phyloP scores from a whole-genome alignment of 2,888 invertebrate species.

The Uropetala carovei region DNA sequence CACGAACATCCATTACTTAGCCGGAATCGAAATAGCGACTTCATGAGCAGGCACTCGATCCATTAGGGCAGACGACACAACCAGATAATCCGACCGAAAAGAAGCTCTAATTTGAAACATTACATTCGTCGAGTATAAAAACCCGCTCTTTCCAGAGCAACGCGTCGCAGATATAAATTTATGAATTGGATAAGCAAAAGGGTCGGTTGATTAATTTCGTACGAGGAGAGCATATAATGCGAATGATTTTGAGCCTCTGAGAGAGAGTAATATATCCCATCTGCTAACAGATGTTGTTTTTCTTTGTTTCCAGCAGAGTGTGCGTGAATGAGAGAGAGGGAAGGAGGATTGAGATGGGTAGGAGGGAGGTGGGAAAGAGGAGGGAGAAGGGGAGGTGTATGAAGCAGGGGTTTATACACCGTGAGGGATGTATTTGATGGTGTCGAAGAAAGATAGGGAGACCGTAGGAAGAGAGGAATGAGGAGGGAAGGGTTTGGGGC shows the following conservation, averaged over 20 bases:
- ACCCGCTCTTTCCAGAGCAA: not conserved
- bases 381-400: slow-evolving; percentile 13
- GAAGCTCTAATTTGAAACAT: not conserved
- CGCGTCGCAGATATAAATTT: slow-evolving; percentile 39
- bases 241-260: slow-evolving; percentile 31
- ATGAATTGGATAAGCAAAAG: slow-evolving; percentile 27
- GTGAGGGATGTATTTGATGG: slow-evolving; percentile 64
- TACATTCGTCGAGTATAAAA: slow-evolving; percentile 35
- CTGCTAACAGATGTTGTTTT: slow-evolving; percentile 59
- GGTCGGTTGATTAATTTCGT: slow-evolving; percentile 43
- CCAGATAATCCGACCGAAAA: slow-evolving; percentile 40
- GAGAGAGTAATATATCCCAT: slow-evolving; percentile 41
- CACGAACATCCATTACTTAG: slow-evolving; percentile 51
- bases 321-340: not conserved
- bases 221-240: slow-evolving; percentile 42
- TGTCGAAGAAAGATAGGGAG: slow-evolving; percentile 61
- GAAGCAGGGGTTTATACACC: slow-evolving; percentile 56
- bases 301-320: slow-evolving; percentile 45
- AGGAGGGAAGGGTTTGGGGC: not conserved
- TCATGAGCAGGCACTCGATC: slow-evolving; percentile 29
- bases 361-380: not conserved
- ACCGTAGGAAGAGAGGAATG: not conserved
- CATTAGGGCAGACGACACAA: slow-evolving; percentile 53
- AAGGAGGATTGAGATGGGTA: not conserved
- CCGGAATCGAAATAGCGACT: slow-evolving; percentile 15